These are phyloP conservation scores for Callopanchax toddi DNA, from an alignment of 2,113 vertebrate genomes.

Conservation along the genomic window DNA sequence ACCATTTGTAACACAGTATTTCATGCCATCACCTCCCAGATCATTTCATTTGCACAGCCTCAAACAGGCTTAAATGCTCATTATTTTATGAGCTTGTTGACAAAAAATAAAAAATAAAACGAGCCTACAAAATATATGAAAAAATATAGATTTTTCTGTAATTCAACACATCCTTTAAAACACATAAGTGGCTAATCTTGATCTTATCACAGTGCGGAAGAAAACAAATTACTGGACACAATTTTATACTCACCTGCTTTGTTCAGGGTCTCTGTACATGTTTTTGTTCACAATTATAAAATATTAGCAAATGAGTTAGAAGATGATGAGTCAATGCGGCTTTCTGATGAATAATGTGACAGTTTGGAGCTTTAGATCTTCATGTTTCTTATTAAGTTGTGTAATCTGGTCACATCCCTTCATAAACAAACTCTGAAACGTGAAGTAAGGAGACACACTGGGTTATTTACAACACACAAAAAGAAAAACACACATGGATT, in stretches of 20 bases:
- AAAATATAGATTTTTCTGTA: conserved; percentile 12
- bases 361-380: conserved; percentile 14
- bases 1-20: not conserved
- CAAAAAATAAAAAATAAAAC: not conserved
- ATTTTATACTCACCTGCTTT: not conserved
- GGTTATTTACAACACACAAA: not conserved
- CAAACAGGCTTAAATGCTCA: not conserved
- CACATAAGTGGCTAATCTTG: not conserved
- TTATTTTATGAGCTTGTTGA: not conserved
- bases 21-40: conserved; percentile 1
- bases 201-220: not conserved
- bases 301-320: conserved; percentile 24
- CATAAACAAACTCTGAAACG: conserved; percentile 2
- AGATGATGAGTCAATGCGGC: conserved; percentile 17
- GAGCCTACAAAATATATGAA: conserved; percentile 22
- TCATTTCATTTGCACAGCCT: not conserved
- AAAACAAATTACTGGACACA: not conserved
- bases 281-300: conserved; percentile 23
- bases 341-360: conserved; percentile 2
- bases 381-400: conserved; percentile 21
- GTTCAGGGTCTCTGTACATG: not conserved
- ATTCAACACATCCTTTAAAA: conserved; percentile 3
- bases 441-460: conserved; percentile 8
- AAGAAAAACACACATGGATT: no score
- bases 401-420: conserved; percentile 25